These are phyloP conservation scores for Atherinomorus stipes DNA, from an alignment of 2,113 vertebrate species.

Conservation along the genomic window DNA sequence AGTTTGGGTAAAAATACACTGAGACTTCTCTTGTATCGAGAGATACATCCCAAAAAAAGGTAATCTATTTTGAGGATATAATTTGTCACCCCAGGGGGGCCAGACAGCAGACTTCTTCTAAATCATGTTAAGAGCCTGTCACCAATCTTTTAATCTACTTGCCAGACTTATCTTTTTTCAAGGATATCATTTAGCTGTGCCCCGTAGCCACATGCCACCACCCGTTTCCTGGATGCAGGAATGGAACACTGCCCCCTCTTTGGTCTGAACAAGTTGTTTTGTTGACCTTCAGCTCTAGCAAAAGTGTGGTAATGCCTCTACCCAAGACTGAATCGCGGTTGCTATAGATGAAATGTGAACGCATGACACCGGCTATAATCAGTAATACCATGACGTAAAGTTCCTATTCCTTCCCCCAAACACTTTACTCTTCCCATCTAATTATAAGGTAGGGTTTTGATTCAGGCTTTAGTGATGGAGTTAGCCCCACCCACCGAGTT, in stretches of 20 bases:
- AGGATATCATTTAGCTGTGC: conserved; percentile 49
- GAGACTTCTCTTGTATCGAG: conserved; percentile 52
- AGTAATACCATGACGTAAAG: conserved; percentile 72
- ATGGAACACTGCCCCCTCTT: conserved; percentile 52
- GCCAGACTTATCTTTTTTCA: conserved; percentile 45
- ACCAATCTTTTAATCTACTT: conserved; percentile 34
- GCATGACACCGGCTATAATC: conserved; percentile 63
- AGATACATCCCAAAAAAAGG: conserved; percentile 36
- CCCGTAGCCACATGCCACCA: conserved; percentile 40
- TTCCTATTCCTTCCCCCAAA: conserved; percentile 54
- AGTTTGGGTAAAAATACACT: conserved; percentile 69
- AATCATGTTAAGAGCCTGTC: conserved; percentile 27
- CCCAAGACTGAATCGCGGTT: conserved; percentile 38
- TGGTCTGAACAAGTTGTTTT: conserved; percentile 49
- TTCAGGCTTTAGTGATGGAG: conserved; percentile 71
- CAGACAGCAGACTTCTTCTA: conserved; percentile 33
- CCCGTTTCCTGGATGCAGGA: conserved; percentile 16
- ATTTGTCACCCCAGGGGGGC: conserved; percentile 31
- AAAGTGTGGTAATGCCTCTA: conserved; percentile 46
- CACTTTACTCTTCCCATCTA: conserved; percentile 68
- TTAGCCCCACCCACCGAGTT: conserved; percentile 76
- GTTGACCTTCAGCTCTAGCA: conserved; percentile 25
- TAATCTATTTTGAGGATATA: conserved; percentile 50
- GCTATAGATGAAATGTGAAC: conserved; percentile 59
- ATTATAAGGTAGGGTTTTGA: conserved; percentile 78